Conservation (phyloP, 2,113 vertebrate genomes). For the Dascyllus trimaculatus region DNA sequence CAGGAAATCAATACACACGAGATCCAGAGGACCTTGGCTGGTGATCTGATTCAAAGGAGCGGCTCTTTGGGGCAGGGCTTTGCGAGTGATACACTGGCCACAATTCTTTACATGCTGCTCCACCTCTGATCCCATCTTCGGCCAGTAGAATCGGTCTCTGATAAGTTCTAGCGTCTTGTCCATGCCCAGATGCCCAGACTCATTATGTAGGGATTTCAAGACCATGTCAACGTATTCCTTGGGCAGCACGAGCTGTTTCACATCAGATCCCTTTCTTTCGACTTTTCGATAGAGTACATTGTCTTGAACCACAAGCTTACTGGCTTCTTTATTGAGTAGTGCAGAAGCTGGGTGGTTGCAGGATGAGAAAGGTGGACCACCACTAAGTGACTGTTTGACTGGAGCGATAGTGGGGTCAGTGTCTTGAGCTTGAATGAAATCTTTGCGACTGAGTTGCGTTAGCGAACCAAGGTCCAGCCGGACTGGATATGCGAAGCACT, state of each 20-base stretch:
- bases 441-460: not conserved
- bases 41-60: slow-evolving; percentile 8
- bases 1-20: slow-evolving; percentile 7
- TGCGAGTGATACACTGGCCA: not conserved
- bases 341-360: no score
- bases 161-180: not conserved
- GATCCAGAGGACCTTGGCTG: not conserved
- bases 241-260: not conserved
- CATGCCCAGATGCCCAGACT: not conserved
- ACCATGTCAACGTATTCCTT: not conserved
- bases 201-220: not conserved
- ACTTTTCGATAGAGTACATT: not conserved
- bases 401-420: not conserved
- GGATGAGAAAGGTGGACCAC: not conserved
- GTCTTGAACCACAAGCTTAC: not conserved
- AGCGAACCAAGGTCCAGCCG: not conserved
- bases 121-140: not conserved
- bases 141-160: not conserved
- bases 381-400: not conserved
- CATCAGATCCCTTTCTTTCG: not conserved
- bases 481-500: not conserved
- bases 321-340: not conserved
- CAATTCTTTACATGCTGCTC: slow-evolving; percentile 15
- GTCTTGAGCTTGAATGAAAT: slow-evolving; percentile 2
- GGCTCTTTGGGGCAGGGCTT: not conserved